Evolutionary conservation across 2,113 vertebrate genomes (phyloP).

Genomic region (Microtus oregoni): DNA sequence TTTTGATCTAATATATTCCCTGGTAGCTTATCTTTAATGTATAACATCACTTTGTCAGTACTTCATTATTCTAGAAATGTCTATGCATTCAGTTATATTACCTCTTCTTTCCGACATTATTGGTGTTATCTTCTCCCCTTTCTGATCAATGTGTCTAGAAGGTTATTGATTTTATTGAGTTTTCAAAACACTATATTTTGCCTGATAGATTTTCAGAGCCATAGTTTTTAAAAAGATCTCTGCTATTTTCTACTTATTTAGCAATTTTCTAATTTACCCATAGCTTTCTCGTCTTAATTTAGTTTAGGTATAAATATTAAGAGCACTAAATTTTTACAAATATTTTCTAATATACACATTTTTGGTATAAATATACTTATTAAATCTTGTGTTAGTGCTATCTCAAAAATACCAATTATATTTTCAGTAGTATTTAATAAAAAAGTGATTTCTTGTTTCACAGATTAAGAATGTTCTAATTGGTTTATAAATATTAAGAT

Average conservation of each 20-base stretch:
- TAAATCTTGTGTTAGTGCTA: not conserved
- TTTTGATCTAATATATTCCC: not conserved
- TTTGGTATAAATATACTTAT: not conserved
- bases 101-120: not conserved
- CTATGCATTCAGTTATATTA: not conserved
- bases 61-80: not conserved
- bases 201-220: not conserved
- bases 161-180: not conserved
- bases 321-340: not conserved
- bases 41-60: not conserved
- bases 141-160: not conserved
- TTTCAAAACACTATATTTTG: not conserved
- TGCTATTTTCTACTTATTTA: not conserved
- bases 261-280: not conserved
- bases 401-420: not conserved
- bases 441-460: conserved; percentile 16
- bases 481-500: not conserved
- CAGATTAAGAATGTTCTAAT: not conserved
- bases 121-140: not conserved
- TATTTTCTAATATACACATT: not conserved
- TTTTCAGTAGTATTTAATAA: conserved; percentile 22
- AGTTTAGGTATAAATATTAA: not conserved
- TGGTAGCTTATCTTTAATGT: not conserved
- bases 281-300: not conserved
- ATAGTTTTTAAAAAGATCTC: not conserved